A percentile compares a stretch with the other conserved stretches of the same genome.
Conservation (phyloP, 2,113 vertebrate species). For the Polyodon spathula region DNA sequence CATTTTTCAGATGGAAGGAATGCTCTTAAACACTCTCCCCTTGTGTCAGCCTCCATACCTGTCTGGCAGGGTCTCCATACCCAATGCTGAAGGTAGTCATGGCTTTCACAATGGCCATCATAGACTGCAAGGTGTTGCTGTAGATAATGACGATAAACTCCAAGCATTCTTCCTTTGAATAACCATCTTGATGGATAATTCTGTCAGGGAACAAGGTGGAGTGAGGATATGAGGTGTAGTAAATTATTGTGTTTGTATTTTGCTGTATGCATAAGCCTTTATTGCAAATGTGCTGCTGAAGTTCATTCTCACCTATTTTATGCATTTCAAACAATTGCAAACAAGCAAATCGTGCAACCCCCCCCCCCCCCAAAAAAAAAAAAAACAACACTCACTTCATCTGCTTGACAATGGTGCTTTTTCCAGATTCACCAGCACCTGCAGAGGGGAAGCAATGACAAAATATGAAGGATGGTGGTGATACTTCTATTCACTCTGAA, state of each 20-base stretch:
- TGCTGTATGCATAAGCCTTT: too few relatives aligned
- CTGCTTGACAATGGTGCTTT: slow-evolving; percentile 98
- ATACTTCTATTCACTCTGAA: neutral
- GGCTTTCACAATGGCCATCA: slow-evolving; percentile 84
- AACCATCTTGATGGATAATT: slow-evolving; percentile 96
- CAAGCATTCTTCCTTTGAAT: slow-evolving; percentile 85
- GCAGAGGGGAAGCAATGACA: slow-evolving; percentile 16
- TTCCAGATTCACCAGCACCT: slow-evolving; percentile 95
- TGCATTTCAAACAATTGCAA: neutral
- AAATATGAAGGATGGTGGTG: neutral
- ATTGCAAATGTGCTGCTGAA: too few relatives aligned
- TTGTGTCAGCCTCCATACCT: slow-evolving; percentile 48
- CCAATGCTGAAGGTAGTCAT: slow-evolving; percentile 83
- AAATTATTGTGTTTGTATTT: too few relatives aligned
- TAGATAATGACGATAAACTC: slow-evolving; percentile 93
- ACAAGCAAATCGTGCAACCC: too few relatives aligned
- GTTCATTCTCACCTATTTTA: neutral
- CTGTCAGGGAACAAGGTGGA: slow-evolving; percentile 40
- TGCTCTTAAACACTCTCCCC: neutral
- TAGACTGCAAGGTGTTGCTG: slow-evolving; percentile 92
- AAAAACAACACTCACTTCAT: slow-evolving; percentile 84
- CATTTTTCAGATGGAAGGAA: neutral
- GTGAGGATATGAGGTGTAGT: too few relatives aligned
- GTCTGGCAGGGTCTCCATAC: slow-evolving; percentile 72
- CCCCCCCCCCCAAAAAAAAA: neutral